Evolutionary conservation across 2,113 vertebrate species (phyloP).

Genomic region (Eidolon helvum): DNA sequence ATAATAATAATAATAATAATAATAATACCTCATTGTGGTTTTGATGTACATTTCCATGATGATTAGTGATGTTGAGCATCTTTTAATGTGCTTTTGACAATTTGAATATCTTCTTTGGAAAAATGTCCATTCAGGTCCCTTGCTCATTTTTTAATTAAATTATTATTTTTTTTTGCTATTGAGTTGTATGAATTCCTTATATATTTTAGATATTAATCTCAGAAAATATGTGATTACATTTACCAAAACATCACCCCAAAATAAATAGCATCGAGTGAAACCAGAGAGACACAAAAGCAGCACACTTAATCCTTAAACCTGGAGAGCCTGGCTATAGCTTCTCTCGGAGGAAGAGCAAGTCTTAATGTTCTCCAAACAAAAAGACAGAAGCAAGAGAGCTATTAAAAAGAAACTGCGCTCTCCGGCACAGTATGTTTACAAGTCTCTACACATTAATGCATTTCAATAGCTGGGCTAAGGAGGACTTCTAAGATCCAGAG

Average conservation of each 20-base stretch:
- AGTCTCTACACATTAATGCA: not conserved
- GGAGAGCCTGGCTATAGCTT: not conserved
- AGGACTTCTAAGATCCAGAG: not conserved
- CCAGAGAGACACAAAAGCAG: not conserved
- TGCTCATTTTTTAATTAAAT: not conserved
- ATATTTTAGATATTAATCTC: not conserved
- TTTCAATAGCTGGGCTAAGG: not conserved
- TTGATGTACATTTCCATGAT: not conserved
- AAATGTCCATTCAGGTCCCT: not conserved
- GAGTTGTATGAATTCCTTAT: not conserved
- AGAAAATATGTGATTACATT: not conserved
- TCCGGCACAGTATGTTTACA: accelerated
- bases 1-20: not conserved
- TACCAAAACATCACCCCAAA: not conserved
- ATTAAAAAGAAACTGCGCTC: not conserved
- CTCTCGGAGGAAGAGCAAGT: not conserved
- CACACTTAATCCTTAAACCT: not conserved
- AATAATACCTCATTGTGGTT: not conserved
- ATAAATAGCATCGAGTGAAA: not conserved
- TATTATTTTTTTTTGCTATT: not conserved
- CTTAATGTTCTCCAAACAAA: not conserved
- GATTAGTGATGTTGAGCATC: not conserved
- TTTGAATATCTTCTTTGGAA: not conserved
- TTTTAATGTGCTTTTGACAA: not conserved
- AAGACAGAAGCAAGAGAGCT: not conserved